Base-by-base conservation (phyloP, 2,888 invertebrate genomes). In the Nemotelus pantherinus region DNA sequence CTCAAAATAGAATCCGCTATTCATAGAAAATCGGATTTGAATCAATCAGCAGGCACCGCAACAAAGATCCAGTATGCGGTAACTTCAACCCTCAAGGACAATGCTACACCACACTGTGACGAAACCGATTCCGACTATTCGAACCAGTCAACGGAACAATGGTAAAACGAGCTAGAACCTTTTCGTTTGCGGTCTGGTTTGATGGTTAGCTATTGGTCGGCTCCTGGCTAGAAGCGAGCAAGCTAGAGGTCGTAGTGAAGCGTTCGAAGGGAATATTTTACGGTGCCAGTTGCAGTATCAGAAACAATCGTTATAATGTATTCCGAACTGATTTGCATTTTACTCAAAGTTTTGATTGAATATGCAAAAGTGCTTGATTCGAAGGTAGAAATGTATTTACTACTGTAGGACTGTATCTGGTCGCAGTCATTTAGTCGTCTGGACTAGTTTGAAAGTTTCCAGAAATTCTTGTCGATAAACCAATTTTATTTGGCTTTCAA, bases 341-440 rank as follows among this genome's bases (percentile, higher is more conserved):
- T 58, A 76, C 80, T 77, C 72, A 80, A 79, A 81, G 79, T 81
- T 81, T 81, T 80, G 81, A 81, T 81, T 81, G 81, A 81, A 81
- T 81, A 81, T 81, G 80, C 80, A 81, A 80, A 80, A 81, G 77
- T 79, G 77, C 80, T 81, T 81, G 79, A 76, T 50, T 76, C 79
- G 79, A 77, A 78, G 79, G 80, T 80, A 77, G 58, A 78, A 78
- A 79, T 74, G 72, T 60, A 74, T 74, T 75, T 58, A 43, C 45
- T 25, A 25, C 10, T 72, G 58, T 44, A 53, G 9, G 44, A 68
- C 48, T 50, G n/a, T 2, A 4, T 68, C n/a, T 48, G 39, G 58
- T 9, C 25, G 58, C 58, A 4, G 25, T 58, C 25, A n/a, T 25
- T n/a, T 25, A 25, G 25, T 25, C 25, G 25, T 25, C 25, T 25